phyloP scores from a whole-genome alignment of 2,797 vertebrate species.

The Channallabes apus region DNA sequence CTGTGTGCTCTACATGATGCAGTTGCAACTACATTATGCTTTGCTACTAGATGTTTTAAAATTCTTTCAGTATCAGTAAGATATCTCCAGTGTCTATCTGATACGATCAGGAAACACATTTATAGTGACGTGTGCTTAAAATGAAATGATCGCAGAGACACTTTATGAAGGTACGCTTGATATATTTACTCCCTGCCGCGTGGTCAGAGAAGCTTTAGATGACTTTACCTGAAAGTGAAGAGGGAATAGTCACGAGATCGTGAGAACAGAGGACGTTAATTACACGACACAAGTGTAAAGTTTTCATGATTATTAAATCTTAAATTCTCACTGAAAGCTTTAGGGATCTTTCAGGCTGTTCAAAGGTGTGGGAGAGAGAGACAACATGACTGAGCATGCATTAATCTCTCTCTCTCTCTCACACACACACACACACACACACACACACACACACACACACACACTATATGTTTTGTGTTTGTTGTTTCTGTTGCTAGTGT shows the following conservation, averaged over 20 bases:
- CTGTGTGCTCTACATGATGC: too few species aligned
- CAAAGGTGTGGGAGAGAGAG: background rate
- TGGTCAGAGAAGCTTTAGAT: background rate
- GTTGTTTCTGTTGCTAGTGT: background rate
- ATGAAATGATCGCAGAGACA: background rate
- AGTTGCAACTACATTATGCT: too few species aligned
- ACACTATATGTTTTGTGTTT: background rate
- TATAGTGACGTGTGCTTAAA: background rate
- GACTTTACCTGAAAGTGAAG: background rate
- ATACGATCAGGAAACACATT: background rate
- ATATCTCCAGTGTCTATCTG: too few species aligned
- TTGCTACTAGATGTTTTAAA: too few species aligned
- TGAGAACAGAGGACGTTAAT: background rate
- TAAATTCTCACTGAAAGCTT: background rate
- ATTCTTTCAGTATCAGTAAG: too few species aligned
- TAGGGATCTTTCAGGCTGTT: slow-evolving; percentile 24
- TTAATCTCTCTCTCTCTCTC: background rate
- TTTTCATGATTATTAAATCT: background rate
- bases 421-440: slow-evolving; percentile 9
- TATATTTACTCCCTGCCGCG: background rate
- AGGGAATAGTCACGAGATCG: too few species aligned
- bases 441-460: slow-evolving; percentile 14
- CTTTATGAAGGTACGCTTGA: background rate
- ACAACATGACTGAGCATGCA: slow-evolving; percentile 25
- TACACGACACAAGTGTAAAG: background rate